Base-by-base conservation (phyloP, 35 echinoderm and acorn worm genomes). In the Diadema setosum region DNA sequence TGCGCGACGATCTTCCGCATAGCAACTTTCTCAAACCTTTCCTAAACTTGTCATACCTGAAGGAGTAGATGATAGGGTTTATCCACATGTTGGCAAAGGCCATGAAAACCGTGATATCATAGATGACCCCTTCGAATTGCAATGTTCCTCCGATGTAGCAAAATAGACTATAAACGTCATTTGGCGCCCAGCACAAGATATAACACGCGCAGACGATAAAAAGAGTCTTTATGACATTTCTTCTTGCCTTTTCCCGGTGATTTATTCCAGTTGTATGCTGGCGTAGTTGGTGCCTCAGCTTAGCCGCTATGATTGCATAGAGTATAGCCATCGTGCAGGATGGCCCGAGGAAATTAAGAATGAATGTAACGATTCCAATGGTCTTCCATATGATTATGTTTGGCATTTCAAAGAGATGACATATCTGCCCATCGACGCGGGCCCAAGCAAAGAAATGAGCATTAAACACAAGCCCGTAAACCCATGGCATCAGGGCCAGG, bases 81-180 rank as follows among this genome's bases (percentile, higher is more conserved):
- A 85, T 65, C 40, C 90, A 92, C 94, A 96, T 96, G 39, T 96
- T 96, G 16, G 63, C 88, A 32, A 89, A 88, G 17, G 90, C 94
- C 4, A 92, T 46, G 1, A 84, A 48, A 5, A 92, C 70, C 3
- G 84, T 80, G 5, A 91, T 25, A 3, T 64, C 84, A 33, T 88
- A 96, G 2, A 88, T 24, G 7, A 58, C 59, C 11, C 58, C 87
- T 0, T 39, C 42, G 30, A 65, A 40, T 35, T 69, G 36, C 24
- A 43, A n/a, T 9, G 3, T 43, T 20, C 84, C 84, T 2, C 84
- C 44, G 1, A 86, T 24, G 21, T 65, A 70, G 60, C 39, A 36
- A 42, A 70, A 86, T 14, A 86, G 48, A 39, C 61, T 46, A 27
- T 39, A 41, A 21, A 86, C 36, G 18, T 86, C 84, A 23, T 86